Evolutionary conservation across 2,888 invertebrate species (phyloP).

Genomic region (Pheosia tremula): DNA sequence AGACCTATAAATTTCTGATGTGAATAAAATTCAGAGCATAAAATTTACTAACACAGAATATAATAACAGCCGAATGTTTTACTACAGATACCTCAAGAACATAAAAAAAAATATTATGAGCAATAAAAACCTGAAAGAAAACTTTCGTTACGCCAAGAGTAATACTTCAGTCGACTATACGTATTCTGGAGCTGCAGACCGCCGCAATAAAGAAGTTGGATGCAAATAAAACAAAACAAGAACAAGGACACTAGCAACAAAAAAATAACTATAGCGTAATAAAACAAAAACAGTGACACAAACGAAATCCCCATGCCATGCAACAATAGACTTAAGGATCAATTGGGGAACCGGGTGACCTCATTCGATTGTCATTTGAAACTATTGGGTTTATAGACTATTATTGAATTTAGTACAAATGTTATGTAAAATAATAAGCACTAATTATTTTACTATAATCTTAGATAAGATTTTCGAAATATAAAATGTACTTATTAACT

Average conservation of each 20-base stretch:
- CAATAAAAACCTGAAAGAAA: constrained; percentile 27
- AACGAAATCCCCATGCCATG: constrained; percentile 77
- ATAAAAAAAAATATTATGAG: constrained; percentile 6
- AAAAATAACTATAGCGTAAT: constrained; percentile 59
- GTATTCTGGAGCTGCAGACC: constrained; percentile 48
- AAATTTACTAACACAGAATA: not conserved
- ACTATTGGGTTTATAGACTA: constrained; percentile 17
- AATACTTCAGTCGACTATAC: constrained; percentile 31
- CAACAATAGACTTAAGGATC: constrained; percentile 55
- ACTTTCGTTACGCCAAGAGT: constrained; percentile 22
- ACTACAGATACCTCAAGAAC: not conserved
- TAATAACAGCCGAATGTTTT: not conserved
- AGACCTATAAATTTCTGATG: not conserved
- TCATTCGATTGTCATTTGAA: constrained; percentile 62
- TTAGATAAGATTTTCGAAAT: too few relatives aligned
- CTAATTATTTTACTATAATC: too few relatives aligned
- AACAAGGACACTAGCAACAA: constrained; percentile 64
- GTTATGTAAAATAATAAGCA: too few relatives aligned
- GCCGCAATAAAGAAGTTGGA: constrained; percentile 54
- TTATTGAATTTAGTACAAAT: constrained; percentile 10
- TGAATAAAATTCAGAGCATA: not conserved
- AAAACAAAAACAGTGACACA: constrained; percentile 59
- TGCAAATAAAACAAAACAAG: constrained; percentile 59
- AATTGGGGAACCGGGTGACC: constrained; percentile 46
- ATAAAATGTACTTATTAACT: too few relatives aligned